Conservation (phyloP, 37 sponge, comb jelly and placozoan species). For the Dysidea cf. avara region DNA sequence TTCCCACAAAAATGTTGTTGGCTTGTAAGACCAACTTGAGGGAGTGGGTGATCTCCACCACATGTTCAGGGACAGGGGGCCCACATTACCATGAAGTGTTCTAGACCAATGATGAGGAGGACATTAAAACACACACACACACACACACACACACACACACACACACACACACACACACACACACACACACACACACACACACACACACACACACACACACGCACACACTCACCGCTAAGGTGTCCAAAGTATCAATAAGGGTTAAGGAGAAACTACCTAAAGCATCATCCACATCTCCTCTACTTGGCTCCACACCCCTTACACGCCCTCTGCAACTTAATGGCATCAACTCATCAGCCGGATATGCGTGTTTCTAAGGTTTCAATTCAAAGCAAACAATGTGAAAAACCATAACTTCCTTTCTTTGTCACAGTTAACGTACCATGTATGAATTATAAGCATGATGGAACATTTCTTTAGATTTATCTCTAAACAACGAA, state of each 20-base stretch:
- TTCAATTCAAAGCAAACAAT: not conserved
- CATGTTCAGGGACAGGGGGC: too few species aligned
- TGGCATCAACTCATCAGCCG: slow-evolving; percentile 98
- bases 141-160: not conserved
- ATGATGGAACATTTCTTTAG: slow-evolving; percentile 89
- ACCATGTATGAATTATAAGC: slow-evolving; percentile 95
- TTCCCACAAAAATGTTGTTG: not conserved
- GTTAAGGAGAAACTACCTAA: slow-evolving; percentile 93
- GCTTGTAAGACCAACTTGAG: not conserved
- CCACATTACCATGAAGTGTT: too few species aligned
- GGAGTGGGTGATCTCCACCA: too few species aligned
- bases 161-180: too few species aligned
- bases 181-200: not conserved
- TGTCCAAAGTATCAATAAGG: slow-evolving; percentile 92
- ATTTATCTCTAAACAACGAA: slow-evolving; percentile 70
- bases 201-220: not conserved
- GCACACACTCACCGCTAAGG: slow-evolving; percentile 74
- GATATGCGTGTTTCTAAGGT: slow-evolving; percentile 83
- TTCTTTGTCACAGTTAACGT: slow-evolving; percentile 1
- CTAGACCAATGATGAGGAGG: too few species aligned
- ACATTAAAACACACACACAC: too few species aligned
- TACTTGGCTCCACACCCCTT: slow-evolving; percentile 66
- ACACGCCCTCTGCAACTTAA: slow-evolving; percentile 88
- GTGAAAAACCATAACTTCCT: not conserved
- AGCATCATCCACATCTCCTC: slow-evolving; percentile 96